Conservation (phyloP, 35 echinoderm and acorn worm species). For the Ophioderma brevispina region DNA sequence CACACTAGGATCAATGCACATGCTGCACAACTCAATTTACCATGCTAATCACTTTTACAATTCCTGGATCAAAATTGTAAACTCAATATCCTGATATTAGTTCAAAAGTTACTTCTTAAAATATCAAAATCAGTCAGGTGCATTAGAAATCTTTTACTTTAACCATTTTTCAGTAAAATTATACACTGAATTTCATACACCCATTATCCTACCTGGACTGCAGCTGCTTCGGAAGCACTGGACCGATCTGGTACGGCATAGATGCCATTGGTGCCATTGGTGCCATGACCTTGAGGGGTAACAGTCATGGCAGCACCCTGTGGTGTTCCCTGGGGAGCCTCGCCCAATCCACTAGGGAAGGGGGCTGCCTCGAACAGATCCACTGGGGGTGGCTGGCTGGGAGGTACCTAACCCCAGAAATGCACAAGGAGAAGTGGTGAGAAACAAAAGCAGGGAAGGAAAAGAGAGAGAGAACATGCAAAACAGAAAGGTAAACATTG, state of each 20-base stretch:
- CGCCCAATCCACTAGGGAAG: not conserved
- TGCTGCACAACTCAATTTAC: too few species aligned
- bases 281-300: not conserved
- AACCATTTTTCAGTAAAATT: too few species aligned
- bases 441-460: not conserved
- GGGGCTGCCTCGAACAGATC: constrained; percentile 3
- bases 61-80: too few species aligned
- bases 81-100: too few species aligned
- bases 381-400: not conserved
- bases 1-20: too few species aligned
- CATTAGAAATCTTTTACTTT: too few species aligned
- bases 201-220: too few species aligned
- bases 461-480: not conserved
- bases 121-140: too few species aligned
- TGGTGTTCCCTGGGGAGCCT: not conserved
- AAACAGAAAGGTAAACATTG: too few species aligned
- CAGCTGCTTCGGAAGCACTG: not conserved
- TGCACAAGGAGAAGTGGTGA: not conserved
- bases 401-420: not conserved
- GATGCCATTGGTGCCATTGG: not conserved
- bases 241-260: not conserved
- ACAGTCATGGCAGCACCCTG: not conserved
- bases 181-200: too few species aligned
- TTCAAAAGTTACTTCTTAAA: too few species aligned
- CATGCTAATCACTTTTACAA: too few species aligned